Evolutionary conservation across 2,888 invertebrate species (phyloP), one percentile per base, ranked within the genome.

Genomic region (Caenorhabditis imperialis): DNA sequence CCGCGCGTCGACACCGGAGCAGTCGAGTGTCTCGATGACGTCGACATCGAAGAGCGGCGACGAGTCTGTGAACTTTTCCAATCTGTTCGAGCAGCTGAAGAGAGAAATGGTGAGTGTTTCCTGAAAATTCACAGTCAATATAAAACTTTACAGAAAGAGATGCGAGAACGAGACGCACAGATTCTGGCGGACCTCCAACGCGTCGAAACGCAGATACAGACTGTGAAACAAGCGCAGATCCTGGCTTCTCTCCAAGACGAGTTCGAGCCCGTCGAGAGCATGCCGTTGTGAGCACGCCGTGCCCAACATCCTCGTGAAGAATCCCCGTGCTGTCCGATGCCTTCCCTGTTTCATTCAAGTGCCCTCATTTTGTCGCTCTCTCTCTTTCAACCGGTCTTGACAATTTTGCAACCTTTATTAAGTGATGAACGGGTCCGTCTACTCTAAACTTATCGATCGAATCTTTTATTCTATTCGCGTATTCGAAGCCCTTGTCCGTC

Each of bases 41-140:
- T 62, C 75, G n/a, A 70, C 77, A 20, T 75, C 77, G 14, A 77
- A 77, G 54, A 72, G 77, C 23, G 63, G 63, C 37, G 74, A 69
- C 25, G 57, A 67, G 1, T 30, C 44, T 12, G 35, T 53, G 45
- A 57, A 79, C 33, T 86, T 85, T 78, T 81, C 76, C 45, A 81
- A 85, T 44, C 55, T 87, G 14, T 86, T 87, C 51, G 77, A 82
- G 38, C 86, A 87, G 63, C 58, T 86, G 47, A 81, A 82, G 30
- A 70, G 82, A 44, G 86, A 86, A 80, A 85, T 86, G 78, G 86
- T 86, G 51, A 53, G 62, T 16, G 14, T 42, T 51, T 8, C 22
- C 5, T 22, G 18, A 65, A 16, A 33, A 14, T 12, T 12, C 18
- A 22, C 23, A n/a, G 14, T n/a, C 47, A 7, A 25, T 45, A 16